Evolutionary conservation across 1,140 invertebrate species (phyloP).

Genomic region (Meloidogyne floridensis): DNA sequence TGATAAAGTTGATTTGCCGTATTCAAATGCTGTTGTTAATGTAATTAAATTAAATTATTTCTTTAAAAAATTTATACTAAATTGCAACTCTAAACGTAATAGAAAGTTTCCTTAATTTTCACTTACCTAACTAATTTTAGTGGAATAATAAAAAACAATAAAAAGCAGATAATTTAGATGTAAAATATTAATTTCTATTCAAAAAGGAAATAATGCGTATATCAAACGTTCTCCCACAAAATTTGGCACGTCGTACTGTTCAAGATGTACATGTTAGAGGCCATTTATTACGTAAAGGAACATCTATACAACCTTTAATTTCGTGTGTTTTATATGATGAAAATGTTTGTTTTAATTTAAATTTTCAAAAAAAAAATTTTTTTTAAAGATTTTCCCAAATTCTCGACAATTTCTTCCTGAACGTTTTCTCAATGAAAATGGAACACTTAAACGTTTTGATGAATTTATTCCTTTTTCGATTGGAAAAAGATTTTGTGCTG

Average conservation of each 20-base stretch:
- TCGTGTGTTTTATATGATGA: conserved; percentile 41
- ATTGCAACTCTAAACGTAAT: too few species aligned
- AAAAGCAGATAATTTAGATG: too few species aligned
- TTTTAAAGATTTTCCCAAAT: conserved; percentile 66
- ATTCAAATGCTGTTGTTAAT: conserved; percentile 47
- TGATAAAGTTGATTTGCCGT: conserved; percentile 39
- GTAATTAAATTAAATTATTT: conserved; percentile 20
- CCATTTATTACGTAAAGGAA: conserved; percentile 31
- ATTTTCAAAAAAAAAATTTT: background rate
- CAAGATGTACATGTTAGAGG: conserved; percentile 32
- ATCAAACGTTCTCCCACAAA: conserved; percentile 40
- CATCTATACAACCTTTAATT: conserved; percentile 38
- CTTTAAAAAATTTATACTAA: background rate
- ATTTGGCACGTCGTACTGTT: conserved; percentile 31
- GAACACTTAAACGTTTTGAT: conserved; percentile 77
- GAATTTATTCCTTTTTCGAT: conserved; percentile 85
- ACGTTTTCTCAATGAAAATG: conserved; percentile 78
- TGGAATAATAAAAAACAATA: background rate
- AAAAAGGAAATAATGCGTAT: conserved; percentile 31
- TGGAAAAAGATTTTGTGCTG: conserved; percentile 78
- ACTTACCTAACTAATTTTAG: too few species aligned
- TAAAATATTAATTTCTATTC: too few species aligned
- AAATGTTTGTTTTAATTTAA: conserved; percentile 18
- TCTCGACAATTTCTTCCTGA: conserved; percentile 80
- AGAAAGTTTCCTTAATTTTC: background rate